These are phyloP conservation scores for Bothrops jararaca DNA, from an alignment of 2,113 vertebrate genomes.

Conservation along the genomic window DNA sequence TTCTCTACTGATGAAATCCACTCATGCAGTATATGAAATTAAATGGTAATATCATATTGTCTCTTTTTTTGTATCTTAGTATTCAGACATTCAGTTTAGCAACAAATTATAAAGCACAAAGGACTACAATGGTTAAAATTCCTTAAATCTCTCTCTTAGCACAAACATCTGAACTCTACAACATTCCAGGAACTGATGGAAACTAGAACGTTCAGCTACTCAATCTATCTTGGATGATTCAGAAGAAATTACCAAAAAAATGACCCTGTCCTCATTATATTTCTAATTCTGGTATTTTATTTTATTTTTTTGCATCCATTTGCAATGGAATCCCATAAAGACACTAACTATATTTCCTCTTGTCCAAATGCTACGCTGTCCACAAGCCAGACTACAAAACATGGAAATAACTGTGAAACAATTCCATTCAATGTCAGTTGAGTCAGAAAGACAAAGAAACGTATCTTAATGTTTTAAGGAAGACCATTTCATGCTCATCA, in stretches of 20 bases:
- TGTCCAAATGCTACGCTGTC: background rate
- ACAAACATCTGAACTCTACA: background rate
- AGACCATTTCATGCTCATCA: background rate
- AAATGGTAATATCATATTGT: conserved; percentile 22
- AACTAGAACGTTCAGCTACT: background rate
- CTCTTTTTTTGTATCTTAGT: background rate
- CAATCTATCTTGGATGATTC: background rate
- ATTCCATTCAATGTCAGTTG: background rate
- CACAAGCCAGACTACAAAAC: background rate
- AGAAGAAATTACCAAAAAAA: background rate
- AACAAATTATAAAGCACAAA: conserved; percentile 27
- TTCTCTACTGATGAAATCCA: background rate
- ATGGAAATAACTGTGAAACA: background rate
- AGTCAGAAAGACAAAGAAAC: background rate
- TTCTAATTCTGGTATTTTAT: background rate
- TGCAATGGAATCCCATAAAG: background rate
- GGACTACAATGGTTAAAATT: background rate
- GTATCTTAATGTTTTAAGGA: background rate
- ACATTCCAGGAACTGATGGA: background rate
- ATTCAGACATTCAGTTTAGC: background rate
- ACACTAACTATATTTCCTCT: too few species aligned
- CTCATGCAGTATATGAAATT: conserved; percentile 26
- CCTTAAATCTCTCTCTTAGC: background rate
- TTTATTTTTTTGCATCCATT: background rate
- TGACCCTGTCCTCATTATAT: background rate